A percentile compares a stretch with the other conserved stretches of the same genome.
These are phyloP conservation scores for Microcaecilia unicolor DNA, from an alignment of 2,797 vertebrate genomes.

Conservation along the genomic window DNA sequence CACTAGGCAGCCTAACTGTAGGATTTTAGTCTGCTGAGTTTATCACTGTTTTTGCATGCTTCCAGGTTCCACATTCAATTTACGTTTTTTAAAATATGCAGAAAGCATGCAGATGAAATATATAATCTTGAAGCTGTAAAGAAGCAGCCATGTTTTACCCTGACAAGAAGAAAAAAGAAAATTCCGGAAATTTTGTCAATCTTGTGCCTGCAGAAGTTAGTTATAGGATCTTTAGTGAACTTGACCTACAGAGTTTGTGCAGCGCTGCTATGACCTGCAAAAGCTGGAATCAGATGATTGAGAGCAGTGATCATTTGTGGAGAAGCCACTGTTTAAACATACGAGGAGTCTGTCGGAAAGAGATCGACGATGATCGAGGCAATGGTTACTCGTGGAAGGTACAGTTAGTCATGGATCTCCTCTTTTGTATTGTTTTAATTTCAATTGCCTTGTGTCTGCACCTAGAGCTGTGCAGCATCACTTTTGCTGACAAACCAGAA, in stretches of 20 bases:
- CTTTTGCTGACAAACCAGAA: no score
- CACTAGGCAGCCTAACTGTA: no score
- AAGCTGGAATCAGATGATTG: slow-evolving; percentile 63
- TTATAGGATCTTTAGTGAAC: slow-evolving; percentile 59
- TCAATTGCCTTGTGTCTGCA: no score
- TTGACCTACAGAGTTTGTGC: slow-evolving; percentile 69
- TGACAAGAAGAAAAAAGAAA: slow-evolving; percentile 4
- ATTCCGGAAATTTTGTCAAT: slow-evolving; percentile 47
- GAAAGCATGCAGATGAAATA: slow-evolving; percentile 24
- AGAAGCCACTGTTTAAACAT: slow-evolving; percentile 60
- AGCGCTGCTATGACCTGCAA: slow-evolving; percentile 60
- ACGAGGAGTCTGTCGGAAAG: slow-evolving; percentile 56
- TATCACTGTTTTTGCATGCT: neutral
- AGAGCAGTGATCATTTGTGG: slow-evolving; percentile 63
- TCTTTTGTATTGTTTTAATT: no score
- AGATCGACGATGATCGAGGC: slow-evolving; percentile 63
- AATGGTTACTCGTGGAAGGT: slow-evolving; percentile 79
- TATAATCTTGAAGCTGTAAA: neutral
- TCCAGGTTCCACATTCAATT: neutral
- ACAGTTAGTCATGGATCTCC: neutral
- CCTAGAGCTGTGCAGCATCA: no score
- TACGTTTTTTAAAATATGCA: slow-evolving; percentile 40
- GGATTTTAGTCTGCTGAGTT: neutral
- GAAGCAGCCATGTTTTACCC: slow-evolving; percentile 1
- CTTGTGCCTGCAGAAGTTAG: slow-evolving; percentile 67